Evolutionary conservation across 2,888 invertebrate species (phyloP).

Genomic region (Brachyopa scutellaris): DNA sequence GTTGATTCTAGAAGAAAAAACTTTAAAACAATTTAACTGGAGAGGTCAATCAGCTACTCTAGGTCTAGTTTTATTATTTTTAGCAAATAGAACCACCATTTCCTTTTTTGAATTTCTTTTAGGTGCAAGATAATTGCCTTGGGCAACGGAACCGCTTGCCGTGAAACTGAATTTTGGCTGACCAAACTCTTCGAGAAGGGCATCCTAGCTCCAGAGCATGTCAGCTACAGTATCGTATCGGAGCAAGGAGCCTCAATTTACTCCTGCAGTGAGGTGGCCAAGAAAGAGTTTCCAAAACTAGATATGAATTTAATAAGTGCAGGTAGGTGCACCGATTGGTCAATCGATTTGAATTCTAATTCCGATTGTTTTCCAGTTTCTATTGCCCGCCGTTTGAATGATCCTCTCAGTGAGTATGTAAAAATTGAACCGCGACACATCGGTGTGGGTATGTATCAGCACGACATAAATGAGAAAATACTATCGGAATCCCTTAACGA

Average conservation of each 20-base stretch:
- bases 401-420: slow-evolving; percentile 94
- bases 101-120: background rate
- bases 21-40: too few species aligned
- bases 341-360: background rate
- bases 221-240: slow-evolving; percentile 91
- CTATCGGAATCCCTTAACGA: slow-evolving; percentile 88
- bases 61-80: too few species aligned
- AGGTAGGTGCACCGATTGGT: slow-evolving; percentile 81
- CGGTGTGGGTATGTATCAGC: slow-evolving; percentile 98
- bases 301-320: slow-evolving; percentile 92
- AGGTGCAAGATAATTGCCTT: slow-evolving; percentile 92
- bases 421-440: slow-evolving; percentile 96
- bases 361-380: slow-evolving; percentile 83
- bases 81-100: too few species aligned
- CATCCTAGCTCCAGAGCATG: slow-evolving; percentile 83
- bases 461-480: slow-evolving; percentile 91
- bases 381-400: slow-evolving; percentile 93
- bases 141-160: slow-evolving; percentile 95
- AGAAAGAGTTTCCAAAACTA: slow-evolving; percentile 91
- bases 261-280: slow-evolving; percentile 92
- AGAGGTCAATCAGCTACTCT: too few species aligned
- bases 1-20: slow-evolving; percentile 55
- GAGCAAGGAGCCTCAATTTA: slow-evolving; percentile 97
- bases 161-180: slow-evolving; percentile 92
- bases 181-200: slow-evolving; percentile 84